A percentile compares a stretch with the other conserved stretches of the same genome.
Evolutionary conservation across 2,888 invertebrate species (phyloP).

Genomic region (Phyllotreta cruciferae): DNA sequence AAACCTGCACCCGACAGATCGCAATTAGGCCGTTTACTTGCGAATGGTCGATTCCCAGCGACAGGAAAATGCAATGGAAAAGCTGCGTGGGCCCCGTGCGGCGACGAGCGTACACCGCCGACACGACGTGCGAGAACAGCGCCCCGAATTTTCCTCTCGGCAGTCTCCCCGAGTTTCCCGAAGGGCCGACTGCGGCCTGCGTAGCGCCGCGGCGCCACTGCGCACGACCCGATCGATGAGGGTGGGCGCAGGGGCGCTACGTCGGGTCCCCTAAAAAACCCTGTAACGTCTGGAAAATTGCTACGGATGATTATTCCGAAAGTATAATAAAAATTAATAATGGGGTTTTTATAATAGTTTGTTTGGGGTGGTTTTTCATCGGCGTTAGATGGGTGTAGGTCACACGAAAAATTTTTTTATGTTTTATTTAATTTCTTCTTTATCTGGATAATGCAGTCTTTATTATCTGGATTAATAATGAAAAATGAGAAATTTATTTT

Average conservation of each 20-base stretch:
- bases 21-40: constrained; percentile 12
- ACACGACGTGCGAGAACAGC: constrained; percentile 32
- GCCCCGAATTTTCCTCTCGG: constrained; percentile 12
- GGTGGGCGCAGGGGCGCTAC: constrained; percentile 13
- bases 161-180: constrained; percentile 24
- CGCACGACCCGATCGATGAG: constrained; percentile 32
- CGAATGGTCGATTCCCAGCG: constrained; percentile 10
- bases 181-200: constrained; percentile 35
- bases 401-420: too few species aligned
- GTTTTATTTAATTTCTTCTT: too few species aligned
- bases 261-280: neutral
- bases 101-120: constrained; percentile 20
- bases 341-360: too few species aligned
- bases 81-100: neutral
- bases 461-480: too few species aligned
- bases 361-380: too few species aligned
- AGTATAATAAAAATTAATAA: too few species aligned
- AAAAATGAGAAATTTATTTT: too few species aligned
- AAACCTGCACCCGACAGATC: too few species aligned
- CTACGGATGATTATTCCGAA: too few species aligned
- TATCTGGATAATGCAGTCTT: too few species aligned
- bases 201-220: constrained; percentile 2
- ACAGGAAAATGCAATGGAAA: constrained; percentile 7
- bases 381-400: too few species aligned
- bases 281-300: neutral